phyloP scores from a whole-genome alignment of 2,797 vertebrate species.

The Microctenopoma lineatum region DNA sequence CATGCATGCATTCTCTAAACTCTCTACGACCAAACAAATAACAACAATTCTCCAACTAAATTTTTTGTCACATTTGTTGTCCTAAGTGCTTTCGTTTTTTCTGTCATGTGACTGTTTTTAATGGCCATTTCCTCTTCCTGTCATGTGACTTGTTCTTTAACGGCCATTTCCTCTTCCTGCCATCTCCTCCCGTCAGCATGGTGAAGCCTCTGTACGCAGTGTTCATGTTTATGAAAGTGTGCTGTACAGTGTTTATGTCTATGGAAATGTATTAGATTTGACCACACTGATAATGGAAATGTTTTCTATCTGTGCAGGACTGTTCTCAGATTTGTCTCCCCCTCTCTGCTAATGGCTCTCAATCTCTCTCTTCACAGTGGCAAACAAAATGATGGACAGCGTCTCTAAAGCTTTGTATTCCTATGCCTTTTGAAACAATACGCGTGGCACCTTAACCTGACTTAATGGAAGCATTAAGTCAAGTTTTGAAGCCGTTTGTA shows the following conservation, averaged over 20 bases:
- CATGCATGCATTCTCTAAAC: conserved; percentile 93
- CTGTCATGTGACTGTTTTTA: conserved; percentile 83
- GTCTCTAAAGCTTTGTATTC: conserved; percentile 82
- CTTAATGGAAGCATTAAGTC: conserved; percentile 66
- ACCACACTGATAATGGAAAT: conserved; percentile 75
- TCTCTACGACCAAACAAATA: conserved; percentile 86
- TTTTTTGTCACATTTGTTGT: conserved; percentile 90
- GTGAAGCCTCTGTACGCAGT: conserved; percentile 89
- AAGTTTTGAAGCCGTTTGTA: conserved; percentile 59
- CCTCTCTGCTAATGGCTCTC: conserved; percentile 84
- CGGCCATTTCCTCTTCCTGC: conserved; percentile 86
- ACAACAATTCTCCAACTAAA: conserved; percentile 83
- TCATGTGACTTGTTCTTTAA: conserved; percentile 83
- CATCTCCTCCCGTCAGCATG: conserved; percentile 88
- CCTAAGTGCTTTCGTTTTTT: conserved; percentile 87
- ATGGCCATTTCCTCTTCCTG: conserved; percentile 85
- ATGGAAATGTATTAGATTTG: conserved; percentile 75
- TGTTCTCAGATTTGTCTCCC: conserved; percentile 69
- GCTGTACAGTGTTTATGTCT: conserved; percentile 86
- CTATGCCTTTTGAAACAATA: conserved; percentile 76
- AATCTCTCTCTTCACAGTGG: conserved; percentile 87
- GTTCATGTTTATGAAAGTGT: conserved; percentile 86
- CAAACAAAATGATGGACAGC: conserved; percentile 80
- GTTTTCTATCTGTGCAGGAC: conserved; percentile 72
- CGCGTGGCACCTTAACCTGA: conserved; percentile 69